Conservation (phyloP, 2,888 invertebrate species). For the Ceriagrion tenellum region DNA sequence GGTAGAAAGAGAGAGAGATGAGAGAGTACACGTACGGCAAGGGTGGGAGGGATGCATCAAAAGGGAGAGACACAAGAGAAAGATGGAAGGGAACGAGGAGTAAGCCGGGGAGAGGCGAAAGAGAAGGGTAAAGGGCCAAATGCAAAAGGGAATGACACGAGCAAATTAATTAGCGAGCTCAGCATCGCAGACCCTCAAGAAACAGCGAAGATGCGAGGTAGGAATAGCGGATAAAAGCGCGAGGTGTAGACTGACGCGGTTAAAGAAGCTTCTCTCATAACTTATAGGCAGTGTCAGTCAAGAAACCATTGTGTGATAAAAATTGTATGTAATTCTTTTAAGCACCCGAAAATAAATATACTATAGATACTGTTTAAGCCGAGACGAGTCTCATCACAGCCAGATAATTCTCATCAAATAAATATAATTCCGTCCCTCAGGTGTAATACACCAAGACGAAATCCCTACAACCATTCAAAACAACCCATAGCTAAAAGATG, state of each 20-base stretch:
- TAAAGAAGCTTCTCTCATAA: neutral
- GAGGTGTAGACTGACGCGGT: neutral
- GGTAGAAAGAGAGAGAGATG: neutral
- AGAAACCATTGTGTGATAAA: neutral
- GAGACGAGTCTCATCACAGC: no score
- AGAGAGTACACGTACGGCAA: neutral
- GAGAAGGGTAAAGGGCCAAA: neutral
- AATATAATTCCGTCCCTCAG: no score
- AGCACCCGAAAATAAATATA: no score
- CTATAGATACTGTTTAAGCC: no score
- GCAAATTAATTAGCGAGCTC: slow-evolving; percentile 18
- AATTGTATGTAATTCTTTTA: neutral
- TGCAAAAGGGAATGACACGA: neutral
- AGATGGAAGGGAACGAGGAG: no score
- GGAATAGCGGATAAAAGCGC: neutral
- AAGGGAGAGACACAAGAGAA: neutral
- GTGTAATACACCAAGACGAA: no score
- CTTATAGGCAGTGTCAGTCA: neutral
- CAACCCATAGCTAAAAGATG: no score
- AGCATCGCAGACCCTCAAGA: neutral
- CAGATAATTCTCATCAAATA: no score
- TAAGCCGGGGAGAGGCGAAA: neutral
- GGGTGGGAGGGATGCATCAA: neutral
- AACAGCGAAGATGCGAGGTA: neutral
- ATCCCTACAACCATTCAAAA: no score